A percentile compares a stretch with the other conserved stretches of the same genome.
Evolutionary conservation across 2,888 invertebrate species (phyloP).

Genomic region (Ophioninae sp.): DNA sequence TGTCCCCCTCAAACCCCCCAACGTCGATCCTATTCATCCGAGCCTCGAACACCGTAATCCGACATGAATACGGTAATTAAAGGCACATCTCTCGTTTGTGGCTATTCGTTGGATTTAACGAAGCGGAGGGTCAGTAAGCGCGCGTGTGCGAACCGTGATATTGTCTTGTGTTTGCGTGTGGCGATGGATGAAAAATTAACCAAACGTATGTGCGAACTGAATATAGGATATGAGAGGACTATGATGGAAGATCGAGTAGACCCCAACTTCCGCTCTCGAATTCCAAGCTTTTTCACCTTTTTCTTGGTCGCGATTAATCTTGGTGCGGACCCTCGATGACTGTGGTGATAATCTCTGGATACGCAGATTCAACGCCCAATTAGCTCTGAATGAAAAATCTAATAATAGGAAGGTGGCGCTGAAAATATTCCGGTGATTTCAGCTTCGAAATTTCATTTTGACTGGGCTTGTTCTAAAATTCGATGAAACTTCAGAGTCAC

Average conservation of each 20-base stretch:
- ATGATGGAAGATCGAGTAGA: slow-evolving; percentile 41
- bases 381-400: slow-evolving; percentile 16
- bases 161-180: slow-evolving; percentile 1
- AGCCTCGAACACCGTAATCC: slow-evolving; percentile 71
- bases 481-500: not conserved
- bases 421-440: not conserved
- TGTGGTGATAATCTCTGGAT: slow-evolving; percentile 32
- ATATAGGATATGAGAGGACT: slow-evolving; percentile 6
- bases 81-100: slow-evolving; percentile 68
- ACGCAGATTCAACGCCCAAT: slow-evolving; percentile 26
- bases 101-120: slow-evolving; percentile 61
- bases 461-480: not conserved
- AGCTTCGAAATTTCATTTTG: not conserved
- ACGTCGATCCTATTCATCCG: slow-evolving; percentile 61
- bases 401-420: not conserved
- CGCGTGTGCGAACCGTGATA: slow-evolving; percentile 13
- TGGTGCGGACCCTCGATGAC: slow-evolving; percentile 34
- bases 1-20: slow-evolving; percentile 19
- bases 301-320: slow-evolving; percentile 50
- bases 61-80: slow-evolving; percentile 75
- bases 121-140: slow-evolving; percentile 54
- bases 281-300: slow-evolving; percentile 40
- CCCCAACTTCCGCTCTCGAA: slow-evolving; percentile 28
- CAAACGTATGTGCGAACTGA: slow-evolving; percentile 21
- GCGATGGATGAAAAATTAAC: slow-evolving; percentile 30